phyloP scores from a whole-genome alignment of 35 echinoderm and acorn worm species.

The Stichopus chloronotus region DNA sequence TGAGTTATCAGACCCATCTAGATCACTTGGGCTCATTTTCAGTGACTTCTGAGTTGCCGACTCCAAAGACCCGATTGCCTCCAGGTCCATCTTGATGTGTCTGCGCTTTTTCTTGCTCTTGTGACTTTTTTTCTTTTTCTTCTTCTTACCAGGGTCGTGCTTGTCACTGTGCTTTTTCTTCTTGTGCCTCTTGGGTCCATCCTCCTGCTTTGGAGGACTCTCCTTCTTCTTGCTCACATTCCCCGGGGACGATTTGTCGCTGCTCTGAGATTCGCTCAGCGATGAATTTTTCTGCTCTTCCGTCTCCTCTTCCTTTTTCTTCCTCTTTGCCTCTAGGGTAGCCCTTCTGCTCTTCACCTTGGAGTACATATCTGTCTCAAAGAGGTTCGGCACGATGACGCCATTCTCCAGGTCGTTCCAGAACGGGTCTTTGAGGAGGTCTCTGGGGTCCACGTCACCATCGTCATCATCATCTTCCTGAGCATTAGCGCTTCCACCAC shows the following conservation, averaged over 20 bases:
- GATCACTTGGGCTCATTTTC: conserved; percentile 76
- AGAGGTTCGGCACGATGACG: conserved; percentile 60
- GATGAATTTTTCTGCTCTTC: conserved; percentile 19
- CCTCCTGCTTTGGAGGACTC: background rate
- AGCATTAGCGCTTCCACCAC: conserved; percentile 1
- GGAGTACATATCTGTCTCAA: conserved; percentile 94
- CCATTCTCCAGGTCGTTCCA: conserved; percentile 93
- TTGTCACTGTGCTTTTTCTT: conserved; percentile 47
- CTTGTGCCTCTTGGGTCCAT: conserved; percentile 8
- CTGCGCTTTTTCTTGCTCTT: conserved; percentile 70
- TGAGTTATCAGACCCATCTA: conserved; percentile 77
- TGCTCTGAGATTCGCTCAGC: background rate
- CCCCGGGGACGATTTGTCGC: conserved; percentile 12
- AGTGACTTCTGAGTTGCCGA: conserved; percentile 89
- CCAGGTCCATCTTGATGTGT: conserved; percentile 73
- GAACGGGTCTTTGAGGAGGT: conserved; percentile 80
- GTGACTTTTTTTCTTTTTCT: conserved; percentile 63
- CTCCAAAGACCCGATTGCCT: conserved; percentile 86
- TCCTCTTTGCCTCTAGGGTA: conserved; percentile 79
- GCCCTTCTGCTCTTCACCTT: conserved; percentile 87
- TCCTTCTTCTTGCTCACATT: conserved; percentile 22
- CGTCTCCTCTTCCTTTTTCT: conserved; percentile 17
- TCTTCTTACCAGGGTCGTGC: conserved; percentile 51
- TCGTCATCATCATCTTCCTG: conserved; percentile 45
- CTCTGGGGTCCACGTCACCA: conserved; percentile 36